Evolutionary conservation across 1,140 invertebrate species (phyloP), one percentile per base, ranked within the genome.

Genomic region (Paraescarpia echinospica): DNA sequence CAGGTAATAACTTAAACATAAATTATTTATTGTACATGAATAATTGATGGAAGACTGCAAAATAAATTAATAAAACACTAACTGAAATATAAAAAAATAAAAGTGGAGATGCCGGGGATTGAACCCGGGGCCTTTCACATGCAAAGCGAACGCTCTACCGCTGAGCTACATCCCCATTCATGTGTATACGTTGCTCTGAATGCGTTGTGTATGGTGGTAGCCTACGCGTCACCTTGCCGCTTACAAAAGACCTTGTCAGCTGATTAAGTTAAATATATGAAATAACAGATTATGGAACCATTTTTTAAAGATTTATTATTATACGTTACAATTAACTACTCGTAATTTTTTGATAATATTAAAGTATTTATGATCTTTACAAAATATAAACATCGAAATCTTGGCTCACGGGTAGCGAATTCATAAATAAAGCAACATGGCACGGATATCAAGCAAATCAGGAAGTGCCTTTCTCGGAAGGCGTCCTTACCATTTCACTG

Each of bases 81-180:
- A 5, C 2, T 33, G 6, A 92, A 31, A 31, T 1, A 48, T n/a
- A 92, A 96, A 96, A 95, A 96, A 96, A 96, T 95, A 96, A 95
- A 95, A 93, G 92, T 97, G 97, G 97, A 97, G 97, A 96, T 97
- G 97, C 97, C 96, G 97, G 97, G 97, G 97, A 98, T 98, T 97
- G 98, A 98, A 98, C 97, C 97, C 97, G 97, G 97, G 98, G 97
- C 97, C 97, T 98, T 97, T 98, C 97, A 98, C 98, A 98, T 98
- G 98, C 98, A 98, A 98, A 98, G 98, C 98, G 97, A 98, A 98
- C 98, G 97, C 98, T 98, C 98, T 98, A 98, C 98, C 98, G 97
- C 97, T 97, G 97, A 97, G 97, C 97, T 97, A 97, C 97, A 97
- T 97, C 97, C 97, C 97, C 97, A 92, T 90, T 77, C 59, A 27